Base-by-base conservation (phyloP, 2,888 invertebrate species). In the Epinotia nisella region DNA sequence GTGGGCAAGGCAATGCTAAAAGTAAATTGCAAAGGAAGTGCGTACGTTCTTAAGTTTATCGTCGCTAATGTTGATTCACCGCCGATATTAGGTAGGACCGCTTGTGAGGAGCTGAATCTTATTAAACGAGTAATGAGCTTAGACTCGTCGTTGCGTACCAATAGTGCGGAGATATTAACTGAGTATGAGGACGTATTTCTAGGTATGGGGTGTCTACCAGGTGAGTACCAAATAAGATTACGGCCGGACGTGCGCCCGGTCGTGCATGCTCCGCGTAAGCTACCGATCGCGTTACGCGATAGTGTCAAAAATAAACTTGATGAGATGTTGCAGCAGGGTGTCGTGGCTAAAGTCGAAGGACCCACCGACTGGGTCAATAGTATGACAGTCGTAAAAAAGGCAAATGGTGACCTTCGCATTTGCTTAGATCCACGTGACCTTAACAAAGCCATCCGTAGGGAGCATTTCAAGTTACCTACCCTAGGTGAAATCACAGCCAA, bases 251-350 rank as follows among this genome's bases (percentile, higher is more conserved):
- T 29, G 29, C 9, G 51, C 7, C 51, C 62, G n/a, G 51, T 51
- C n/a, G 51, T 64, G 0, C 62, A 64, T 29, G 51, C 62, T n/a
- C 62, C 62, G n/a, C 29, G 62, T n/a, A 64, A 64, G 9, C 15
- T 64, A 51, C 62, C 62, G 11, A 29, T 51, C 4, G 62, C 62
- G 5, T 29, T 64, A n/a, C n/a, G n/a, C n/a, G n/a, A n/a, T n/a
- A n/a, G n/a, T n/a, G n/a, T n/a, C n/a, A n/a, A n/a, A n/a, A n/a
- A n/a, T n/a, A n/a, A n/a, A n/a, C n/a, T n/a, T n/a, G n/a, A n/a
- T n/a, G n/a, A n/a, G n/a, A n/a, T n/a, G n/a, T n/a, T n/a, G n/a
- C n/a, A n/a, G n/a, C n/a, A n/a, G n/a, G n/a, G n/a, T n/a, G n/a
- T n/a, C n/a, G n/a, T n/a, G n/a, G n/a, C n/a, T n/a, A n/a, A n/a